phyloP scores from a whole-genome alignment of 2,113 vertebrate species.

The Chionodraco myersi region DNA sequence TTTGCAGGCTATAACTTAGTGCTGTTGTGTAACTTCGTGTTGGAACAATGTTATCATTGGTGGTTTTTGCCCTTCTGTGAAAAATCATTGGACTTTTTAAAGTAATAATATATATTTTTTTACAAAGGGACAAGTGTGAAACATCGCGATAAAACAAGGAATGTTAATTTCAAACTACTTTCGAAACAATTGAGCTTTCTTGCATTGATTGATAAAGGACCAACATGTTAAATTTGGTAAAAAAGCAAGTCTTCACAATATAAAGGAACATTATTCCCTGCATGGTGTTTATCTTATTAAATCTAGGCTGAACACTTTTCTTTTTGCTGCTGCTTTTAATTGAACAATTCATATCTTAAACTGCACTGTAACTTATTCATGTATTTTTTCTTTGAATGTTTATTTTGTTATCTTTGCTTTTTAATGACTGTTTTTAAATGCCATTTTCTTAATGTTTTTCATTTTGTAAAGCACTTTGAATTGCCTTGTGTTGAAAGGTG shows the following conservation, averaged over 20 bases:
- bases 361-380: too few relatives aligned
- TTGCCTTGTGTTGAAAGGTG: too few relatives aligned
- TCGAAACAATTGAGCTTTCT: not conserved
- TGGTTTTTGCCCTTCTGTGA: not conserved
- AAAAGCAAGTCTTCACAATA: not conserved
- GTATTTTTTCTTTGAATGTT: too few relatives aligned
- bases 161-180: not conserved
- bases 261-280: not conserved
- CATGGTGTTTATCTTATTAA: not conserved
- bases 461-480: too few relatives aligned
- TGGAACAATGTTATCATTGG: not conserved
- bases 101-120: not conserved
- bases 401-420: too few relatives aligned
- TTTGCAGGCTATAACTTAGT: not conserved
- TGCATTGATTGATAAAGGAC: not conserved
- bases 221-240: not conserved
- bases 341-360: too few relatives aligned
- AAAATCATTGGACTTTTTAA: not conserved
- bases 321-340: too few relatives aligned
- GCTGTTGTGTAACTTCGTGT: slow-evolving; percentile 16
- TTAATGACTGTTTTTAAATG: too few relatives aligned
- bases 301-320: too few relatives aligned
- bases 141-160: not conserved
- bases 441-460: too few relatives aligned
- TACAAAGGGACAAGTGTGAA: not conserved